Conservation (phyloP, 2,113 vertebrate genomes). For the Cottus gobio region DNA sequence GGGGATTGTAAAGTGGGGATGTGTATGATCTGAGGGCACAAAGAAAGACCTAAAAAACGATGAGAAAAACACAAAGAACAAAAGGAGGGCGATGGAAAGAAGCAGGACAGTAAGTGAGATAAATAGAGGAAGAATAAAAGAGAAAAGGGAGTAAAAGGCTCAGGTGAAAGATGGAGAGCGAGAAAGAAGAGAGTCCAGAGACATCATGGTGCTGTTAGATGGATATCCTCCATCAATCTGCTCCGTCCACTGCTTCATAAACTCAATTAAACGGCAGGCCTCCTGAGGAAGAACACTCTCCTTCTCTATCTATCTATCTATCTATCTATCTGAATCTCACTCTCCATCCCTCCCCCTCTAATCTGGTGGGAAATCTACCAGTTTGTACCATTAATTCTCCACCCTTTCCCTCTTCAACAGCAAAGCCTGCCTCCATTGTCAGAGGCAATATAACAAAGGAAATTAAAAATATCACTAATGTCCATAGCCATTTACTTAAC, state of each 20-base stretch:
- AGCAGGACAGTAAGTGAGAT: constrained; percentile 54
- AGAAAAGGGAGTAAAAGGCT: constrained; percentile 29
- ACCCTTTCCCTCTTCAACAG: constrained; percentile 6
- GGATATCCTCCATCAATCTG: constrained; percentile 73
- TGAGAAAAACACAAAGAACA: not conserved
- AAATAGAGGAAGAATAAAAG: constrained; percentile 39
- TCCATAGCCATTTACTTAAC: not conserved
- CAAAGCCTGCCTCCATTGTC: not conserved
- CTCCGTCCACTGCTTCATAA: constrained; percentile 72
- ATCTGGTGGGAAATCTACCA: constrained; percentile 53
- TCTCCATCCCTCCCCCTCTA: constrained; percentile 11
- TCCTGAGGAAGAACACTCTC: constrained; percentile 56
- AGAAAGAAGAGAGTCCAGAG: constrained; percentile 40
- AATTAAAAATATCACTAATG: constrained; percentile 28
- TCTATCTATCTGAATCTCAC: constrained; percentile 61
- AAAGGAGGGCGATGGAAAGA: constrained; percentile 3
- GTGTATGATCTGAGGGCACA: not conserved
- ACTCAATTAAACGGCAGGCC: constrained; percentile 75
- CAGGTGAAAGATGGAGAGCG: constrained; percentile 53
- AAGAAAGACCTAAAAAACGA: not conserved
- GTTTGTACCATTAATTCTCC: constrained; percentile 38
- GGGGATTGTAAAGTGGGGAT: not conserved
- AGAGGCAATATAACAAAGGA: constrained; percentile 17
- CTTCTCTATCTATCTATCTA: constrained; percentile 52
- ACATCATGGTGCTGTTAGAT: constrained; percentile 61